These are phyloP conservation scores for Gallinago stenura DNA, from an alignment of 2,797 vertebrate species.

Conservation along the genomic window DNA sequence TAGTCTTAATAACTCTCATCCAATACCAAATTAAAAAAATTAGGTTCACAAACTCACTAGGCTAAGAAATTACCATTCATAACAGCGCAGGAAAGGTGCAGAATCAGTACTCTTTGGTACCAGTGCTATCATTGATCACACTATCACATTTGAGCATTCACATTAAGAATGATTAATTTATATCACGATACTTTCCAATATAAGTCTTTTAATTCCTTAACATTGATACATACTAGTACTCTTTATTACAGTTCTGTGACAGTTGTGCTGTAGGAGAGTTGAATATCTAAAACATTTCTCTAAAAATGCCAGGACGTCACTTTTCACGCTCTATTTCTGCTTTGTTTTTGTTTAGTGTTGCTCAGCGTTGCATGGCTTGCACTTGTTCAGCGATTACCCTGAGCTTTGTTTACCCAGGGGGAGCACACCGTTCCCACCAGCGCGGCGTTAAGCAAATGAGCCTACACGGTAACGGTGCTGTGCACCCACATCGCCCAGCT, in stretches of 20 bases:
- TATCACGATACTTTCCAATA: rapidly evolving
- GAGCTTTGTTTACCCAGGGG: neutral
- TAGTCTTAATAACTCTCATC: neutral
- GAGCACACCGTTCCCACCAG: neutral
- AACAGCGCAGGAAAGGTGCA: neutral
- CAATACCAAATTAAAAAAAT: neutral
- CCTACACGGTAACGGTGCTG: neutral
- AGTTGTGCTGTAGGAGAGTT: neutral
- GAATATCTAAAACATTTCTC: neutral
- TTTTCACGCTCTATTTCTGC: neutral
- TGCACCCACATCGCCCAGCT: neutral
- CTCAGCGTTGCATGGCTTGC: neutral
- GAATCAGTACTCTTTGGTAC: neutral
- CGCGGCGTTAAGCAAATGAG: neutral
- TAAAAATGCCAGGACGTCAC: neutral
- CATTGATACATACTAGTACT: neutral
- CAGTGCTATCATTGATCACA: neutral
- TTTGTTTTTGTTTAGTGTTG: neutral
- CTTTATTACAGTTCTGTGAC: neutral
- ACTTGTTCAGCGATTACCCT: neutral
- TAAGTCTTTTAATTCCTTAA: neutral
- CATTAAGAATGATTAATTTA: neutral
- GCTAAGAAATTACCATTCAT: neutral
- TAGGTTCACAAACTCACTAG: neutral
- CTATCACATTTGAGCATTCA: neutral